Conservation (phyloP, 2,797 vertebrate genomes). For the Malacoctenus gilli region DNA sequence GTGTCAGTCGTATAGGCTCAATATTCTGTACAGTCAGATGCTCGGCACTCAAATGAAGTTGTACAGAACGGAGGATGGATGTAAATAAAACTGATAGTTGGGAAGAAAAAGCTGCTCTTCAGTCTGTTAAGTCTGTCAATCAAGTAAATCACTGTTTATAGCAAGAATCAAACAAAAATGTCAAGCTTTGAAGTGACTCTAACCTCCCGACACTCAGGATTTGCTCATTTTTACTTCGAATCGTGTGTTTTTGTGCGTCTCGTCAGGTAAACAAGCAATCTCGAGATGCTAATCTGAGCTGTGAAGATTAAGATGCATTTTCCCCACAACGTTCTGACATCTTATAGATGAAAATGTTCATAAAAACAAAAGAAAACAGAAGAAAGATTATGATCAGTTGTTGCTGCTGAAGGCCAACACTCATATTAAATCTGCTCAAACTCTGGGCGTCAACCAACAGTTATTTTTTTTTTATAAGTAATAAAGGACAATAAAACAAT, state of each 20-base stretch:
- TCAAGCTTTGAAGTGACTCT: too few species aligned
- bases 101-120: too few species aligned
- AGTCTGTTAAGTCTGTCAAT: too few species aligned
- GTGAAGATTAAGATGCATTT: background rate
- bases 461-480: background rate
- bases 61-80: too few species aligned
- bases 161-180: background rate
- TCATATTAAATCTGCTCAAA: background rate
- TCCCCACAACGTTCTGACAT: slow-evolving; percentile 7
- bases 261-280: slow-evolving; percentile 15
- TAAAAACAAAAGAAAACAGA: background rate
- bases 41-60: too few species aligned
- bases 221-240: background rate
- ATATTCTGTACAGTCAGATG: too few species aligned
- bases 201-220: too few species aligned
- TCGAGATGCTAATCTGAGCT: slow-evolving; percentile 25
- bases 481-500: background rate
- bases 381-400: background rate
- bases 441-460: too few species aligned
- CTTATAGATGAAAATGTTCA: background rate
- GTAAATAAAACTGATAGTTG: too few species aligned
- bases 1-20: too few species aligned
- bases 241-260: background rate
- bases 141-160: too few species aligned
- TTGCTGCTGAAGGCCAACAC: background rate